Conservation (phyloP, 2,888 invertebrate genomes). For the Peribatodes rhomboidaria region DNA sequence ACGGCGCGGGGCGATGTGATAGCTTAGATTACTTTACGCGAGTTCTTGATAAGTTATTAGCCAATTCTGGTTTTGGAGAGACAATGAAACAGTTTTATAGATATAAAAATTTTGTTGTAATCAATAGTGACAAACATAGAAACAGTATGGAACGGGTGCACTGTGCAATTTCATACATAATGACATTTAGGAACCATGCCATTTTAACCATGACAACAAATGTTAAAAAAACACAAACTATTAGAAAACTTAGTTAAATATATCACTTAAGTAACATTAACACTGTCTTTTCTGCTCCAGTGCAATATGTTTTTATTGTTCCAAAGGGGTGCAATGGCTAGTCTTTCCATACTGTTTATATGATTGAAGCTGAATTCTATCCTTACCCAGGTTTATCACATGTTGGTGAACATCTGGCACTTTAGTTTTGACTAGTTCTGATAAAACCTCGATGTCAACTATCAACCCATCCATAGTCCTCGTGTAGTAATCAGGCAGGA, state of each 20-base stretch:
- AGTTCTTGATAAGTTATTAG: conserved; percentile 25
- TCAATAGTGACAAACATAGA: too few species aligned
- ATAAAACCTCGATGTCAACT: conserved; percentile 95
- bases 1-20: conserved; percentile 13
- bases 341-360: conserved; percentile 6
- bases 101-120: neutral
- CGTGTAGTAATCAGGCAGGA: conserved; percentile 96
- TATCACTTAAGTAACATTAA: too few species aligned
- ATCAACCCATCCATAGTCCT: conserved; percentile 96
- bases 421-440: conserved; percentile 93
- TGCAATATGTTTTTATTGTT: too few species aligned
- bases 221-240: too few species aligned
- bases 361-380: conserved; percentile 8
- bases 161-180: too few species aligned
- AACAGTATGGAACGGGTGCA: too few species aligned
- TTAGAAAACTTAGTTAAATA: too few species aligned
- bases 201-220: too few species aligned
- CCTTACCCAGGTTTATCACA: conserved; percentile 90
- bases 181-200: too few species aligned
- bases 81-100: neutral
- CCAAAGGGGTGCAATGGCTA: neutral
- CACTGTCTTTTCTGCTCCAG: too few species aligned
- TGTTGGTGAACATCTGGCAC: conserved; percentile 94
- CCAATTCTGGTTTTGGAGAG: conserved; percentile 13
- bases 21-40: conserved; percentile 21